These are phyloP conservation scores for Pangasius sanitwongsei DNA, from an alignment of 2,797 vertebrate species.

Conservation along the genomic window DNA sequence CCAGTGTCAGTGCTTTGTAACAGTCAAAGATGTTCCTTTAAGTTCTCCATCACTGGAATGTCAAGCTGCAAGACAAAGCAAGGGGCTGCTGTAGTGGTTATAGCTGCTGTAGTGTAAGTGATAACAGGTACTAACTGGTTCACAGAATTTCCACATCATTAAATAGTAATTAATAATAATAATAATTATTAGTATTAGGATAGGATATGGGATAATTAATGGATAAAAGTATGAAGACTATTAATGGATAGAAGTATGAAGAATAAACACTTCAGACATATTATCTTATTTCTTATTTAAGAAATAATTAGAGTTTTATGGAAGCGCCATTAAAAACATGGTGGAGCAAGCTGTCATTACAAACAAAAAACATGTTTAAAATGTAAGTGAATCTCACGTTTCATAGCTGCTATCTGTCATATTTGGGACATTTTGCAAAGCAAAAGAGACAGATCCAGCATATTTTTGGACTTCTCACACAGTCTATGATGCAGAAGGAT, in stretches of 20 bases:
- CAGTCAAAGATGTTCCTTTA: background rate
- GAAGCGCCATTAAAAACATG: background rate
- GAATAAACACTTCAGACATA: background rate
- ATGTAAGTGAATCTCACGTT: background rate
- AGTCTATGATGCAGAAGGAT: background rate
- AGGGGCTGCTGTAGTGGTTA: background rate
- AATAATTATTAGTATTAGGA: no score
- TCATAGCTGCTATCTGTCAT: background rate
- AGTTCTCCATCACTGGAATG: background rate
- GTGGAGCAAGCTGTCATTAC: background rate
- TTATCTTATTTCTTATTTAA: background rate
- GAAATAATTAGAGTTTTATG: background rate
- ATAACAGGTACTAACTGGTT: background rate
- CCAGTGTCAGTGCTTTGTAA: background rate
- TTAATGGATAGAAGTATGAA: no score
- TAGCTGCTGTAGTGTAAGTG: background rate
- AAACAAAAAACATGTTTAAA: background rate
- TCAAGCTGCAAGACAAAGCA: background rate
- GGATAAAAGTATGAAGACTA: background rate
- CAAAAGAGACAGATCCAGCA: background rate
- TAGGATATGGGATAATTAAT: background rate
- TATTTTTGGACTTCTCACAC: background rate
- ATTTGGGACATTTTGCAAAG: background rate
- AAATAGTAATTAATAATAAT: background rate
- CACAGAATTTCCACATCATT: background rate